Evolutionary conservation across 1,140 invertebrate genomes (phyloP), one percentile per base, ranked within the genome.

Genomic region (Glossosoma conforme): DNA sequence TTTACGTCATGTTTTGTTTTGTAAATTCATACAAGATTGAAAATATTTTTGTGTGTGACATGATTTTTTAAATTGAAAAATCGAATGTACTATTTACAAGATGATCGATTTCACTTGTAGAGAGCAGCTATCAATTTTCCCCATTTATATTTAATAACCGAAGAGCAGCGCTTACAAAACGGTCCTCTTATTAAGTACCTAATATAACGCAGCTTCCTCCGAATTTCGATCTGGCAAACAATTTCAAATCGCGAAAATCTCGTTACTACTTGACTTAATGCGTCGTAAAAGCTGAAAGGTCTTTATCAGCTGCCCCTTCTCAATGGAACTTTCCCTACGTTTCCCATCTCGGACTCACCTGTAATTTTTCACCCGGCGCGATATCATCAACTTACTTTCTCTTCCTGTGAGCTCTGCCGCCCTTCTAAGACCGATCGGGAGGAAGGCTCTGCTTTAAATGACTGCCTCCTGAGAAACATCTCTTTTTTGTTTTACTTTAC

Each of bases 271-370:
- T 52, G 54, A 56, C 49, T 56, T 52, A 56, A 56, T 56, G 52
- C 49, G 54, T 56, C 54, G 54, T 56, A 56, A 56, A 56, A 52
- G 49, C 49, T 48, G 45, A 56, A 48, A 56, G 45, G 40, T 50
- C 49, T 56, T 56, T 56, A 56, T 56, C 54, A 56, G 54, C 41
- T 52, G 54, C 52, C 54, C 54, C 48, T 56, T 48, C 49, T 56
- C 53, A 44, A 46, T 50, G 28, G 37, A 50, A 50, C 15, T 55
- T 46, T 50, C 46, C 41, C 54, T 8, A 38, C 14, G 20, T 35
- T 21, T 32, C 44, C 19, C 43, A 42, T 38, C 54, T 51, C 41
- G 30, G 36, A 44, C 54, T 43, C 54, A 56, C 54, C 54, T 56
- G 54, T 56, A 56, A 56, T 56, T 56, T 52, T 56, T 56, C 54